Evolutionary conservation across 2,797 vertebrate genomes (phyloP), one percentile per base, ranked within the genome.

Genomic region (Myripristis jacobus): DNA sequence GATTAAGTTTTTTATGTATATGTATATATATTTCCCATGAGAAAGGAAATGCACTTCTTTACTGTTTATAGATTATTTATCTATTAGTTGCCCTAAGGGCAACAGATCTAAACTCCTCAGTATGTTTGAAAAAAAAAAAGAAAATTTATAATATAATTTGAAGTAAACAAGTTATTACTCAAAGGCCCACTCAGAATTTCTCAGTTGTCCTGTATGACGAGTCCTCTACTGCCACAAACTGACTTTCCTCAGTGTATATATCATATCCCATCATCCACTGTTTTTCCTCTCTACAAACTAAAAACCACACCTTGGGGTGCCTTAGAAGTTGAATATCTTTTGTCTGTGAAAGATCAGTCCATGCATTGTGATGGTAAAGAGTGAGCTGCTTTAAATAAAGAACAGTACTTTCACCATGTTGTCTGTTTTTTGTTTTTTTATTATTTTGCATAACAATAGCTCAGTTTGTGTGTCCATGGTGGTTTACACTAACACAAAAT

Each of bases 301-400:
- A 88, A 94, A 92, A 94, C 94, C 94, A 95, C 93, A 95, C 95
- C 95, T 95, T 94, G 93, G 94, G 94, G 95, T 97, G 96, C 96
- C 96, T 97, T 97, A 96, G 93, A 94, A 94, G 94, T 94, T 92
- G 93, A 95, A 94, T 95, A 94, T 95, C 92, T 94, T 94, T 92
- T 95, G 94, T 96, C 93, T 93, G 95, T 95, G 93, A 95, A 94
- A 95, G 91, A 93, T 92, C 91, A 93, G 95, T 95, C 95, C 94
- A 93, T 94, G 94, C 87, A 87, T 96, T 94, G 91, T 95, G 94
- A 94, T 84, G 73, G 76, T 52, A 68, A 54, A 70, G 65, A 92
- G 71, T 77, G 93, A 95, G 93, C 93, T 92, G 92, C 94, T 96
- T 95, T 92, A 92, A 97, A 96, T 96, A 96, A 97, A 97, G 91